Base-by-base conservation (phyloP, 2,888 invertebrate species). In the Lamellibrachia columna region DNA sequence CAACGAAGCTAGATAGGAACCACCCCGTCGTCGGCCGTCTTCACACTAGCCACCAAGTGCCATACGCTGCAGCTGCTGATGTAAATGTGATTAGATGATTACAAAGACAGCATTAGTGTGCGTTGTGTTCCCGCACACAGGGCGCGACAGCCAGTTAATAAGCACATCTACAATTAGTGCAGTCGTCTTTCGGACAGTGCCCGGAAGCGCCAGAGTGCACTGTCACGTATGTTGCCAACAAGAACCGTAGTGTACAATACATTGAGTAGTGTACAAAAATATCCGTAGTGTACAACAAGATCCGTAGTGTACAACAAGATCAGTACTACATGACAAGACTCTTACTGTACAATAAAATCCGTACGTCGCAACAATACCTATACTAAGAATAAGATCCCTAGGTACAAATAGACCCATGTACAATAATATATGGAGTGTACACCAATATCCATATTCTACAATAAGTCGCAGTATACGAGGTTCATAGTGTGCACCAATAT, bases 1-100 rank as follows among this genome's bases (percentile, higher is more conserved):
- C 55, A 9, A 9, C 55, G 55, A 9, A 6, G 55, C 40, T 40
- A 40, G 40, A 40, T 0, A 40, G 40, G 40, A 40, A 40, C 40
- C 40, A 40, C 22, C 22, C 75, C 6, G 75, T 22, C 22, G 15
- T 75, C 22, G 22, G 15, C n/a, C 22, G 22, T 75, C 75, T 75
- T 75, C 75, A 15, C 75, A n/a, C 15, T 15, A 8, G 8, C 58
- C 58, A 2, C 11, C 58, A 15, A 58, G 58, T 22, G 75, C n/a
- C 75, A 15, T 15, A 22, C 75, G 22, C 75, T 75, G 75, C 75
- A 75, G 75, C 75, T 22, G 75, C 75, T 22, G 75, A 4, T 75
- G 75, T 75, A 75, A 75, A 75, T 75, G 75, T n/a, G 22, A 75
- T 75, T 75, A 75, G 75, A n/a, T n/a, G 75, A 75, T 22, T 75